Base-by-base conservation (phyloP, 2,888 invertebrate species). In the Hemithea aestivaria region DNA sequence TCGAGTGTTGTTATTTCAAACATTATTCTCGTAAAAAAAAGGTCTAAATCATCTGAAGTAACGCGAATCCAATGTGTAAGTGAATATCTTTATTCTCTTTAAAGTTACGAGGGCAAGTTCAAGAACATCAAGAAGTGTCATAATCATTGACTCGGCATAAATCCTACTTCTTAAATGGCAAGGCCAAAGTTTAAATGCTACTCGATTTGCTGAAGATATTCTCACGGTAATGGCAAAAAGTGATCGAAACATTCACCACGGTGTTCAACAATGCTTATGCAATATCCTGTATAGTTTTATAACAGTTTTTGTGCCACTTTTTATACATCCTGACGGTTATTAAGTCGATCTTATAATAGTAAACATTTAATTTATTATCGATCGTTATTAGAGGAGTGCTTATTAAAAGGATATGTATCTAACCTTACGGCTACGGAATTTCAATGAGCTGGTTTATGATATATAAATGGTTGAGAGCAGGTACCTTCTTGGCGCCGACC, bases 401-500 rank as follows among this genome's bases (percentile, higher is more conserved):
- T 16, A 27, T 27, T 24, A 39, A 48, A 50, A 52, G 43, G 51
- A 56, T 48, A 58, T 35, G 36, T 38, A 10, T 38, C 33, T 56
- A 55, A 62, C 61, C 48, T 56, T 49, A 48, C 37, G 47, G 37
- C 40, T 55, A 56, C 48, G 41, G 61, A 62, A 67, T 71, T 56
- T 48, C 58, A 65, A 66, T 65, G 45, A 66, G 51, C 28, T 48
- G 43, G 42, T 59, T 54, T 58, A 57, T 51, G 47, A 54, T 48
- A 4, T 48, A 4, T 53, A 48, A 53, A 51, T 53, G 53, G 50
- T 45, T 36, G 48, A 53, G 48, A 53, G 48, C 61, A 62, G 59
- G 57, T 66, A 69, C 54, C 51, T 44, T 41, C 21, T 27, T 50
- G 51, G 46, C 35, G 48, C 34, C 60, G 75, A 67, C 82, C 82